Evolutionary conservation across 2,797 vertebrate species (phyloP).

Genomic region (Peromyscus eremicus): DNA sequence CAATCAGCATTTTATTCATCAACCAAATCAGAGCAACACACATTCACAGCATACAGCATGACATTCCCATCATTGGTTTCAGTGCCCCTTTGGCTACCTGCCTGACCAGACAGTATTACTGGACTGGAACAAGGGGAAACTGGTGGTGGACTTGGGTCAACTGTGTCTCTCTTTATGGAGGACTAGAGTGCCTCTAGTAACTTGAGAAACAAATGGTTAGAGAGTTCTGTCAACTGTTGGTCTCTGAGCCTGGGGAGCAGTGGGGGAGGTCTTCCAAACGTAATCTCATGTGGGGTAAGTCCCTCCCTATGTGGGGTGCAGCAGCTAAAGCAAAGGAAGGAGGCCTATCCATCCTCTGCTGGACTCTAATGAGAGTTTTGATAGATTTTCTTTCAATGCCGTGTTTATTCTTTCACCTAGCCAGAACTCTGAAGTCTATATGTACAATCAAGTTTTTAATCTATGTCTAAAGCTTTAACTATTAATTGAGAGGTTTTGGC

Average conservation of each 20-base stretch:
- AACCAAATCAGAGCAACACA: no score
- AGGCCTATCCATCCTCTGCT: not conserved
- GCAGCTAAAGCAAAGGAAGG: not conserved
- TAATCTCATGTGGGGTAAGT: no score
- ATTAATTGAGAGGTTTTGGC: not conserved
- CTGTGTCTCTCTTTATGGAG: no score
- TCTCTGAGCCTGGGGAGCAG: no score
- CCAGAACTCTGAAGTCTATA: not conserved
- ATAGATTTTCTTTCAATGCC: not conserved
- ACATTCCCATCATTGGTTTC: not conserved
- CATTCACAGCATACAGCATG: no score
- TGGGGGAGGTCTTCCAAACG: no score
- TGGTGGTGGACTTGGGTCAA: not conserved
- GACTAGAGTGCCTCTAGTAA: no score
- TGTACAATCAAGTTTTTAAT: not conserved
- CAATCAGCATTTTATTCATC: no score
- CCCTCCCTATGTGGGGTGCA: not conserved
- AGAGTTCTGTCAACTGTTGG: no score
- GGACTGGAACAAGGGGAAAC: not conserved
- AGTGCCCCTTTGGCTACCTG: not conserved
- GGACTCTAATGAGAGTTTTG: not conserved
- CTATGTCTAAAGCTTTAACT: not conserved
- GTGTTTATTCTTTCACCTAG: not conserved
- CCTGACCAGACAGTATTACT: not conserved
- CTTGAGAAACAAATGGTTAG: no score